Evolutionary conservation across 2,888 invertebrate species (phyloP).

Genomic region (Penaeus monodon): DNA sequence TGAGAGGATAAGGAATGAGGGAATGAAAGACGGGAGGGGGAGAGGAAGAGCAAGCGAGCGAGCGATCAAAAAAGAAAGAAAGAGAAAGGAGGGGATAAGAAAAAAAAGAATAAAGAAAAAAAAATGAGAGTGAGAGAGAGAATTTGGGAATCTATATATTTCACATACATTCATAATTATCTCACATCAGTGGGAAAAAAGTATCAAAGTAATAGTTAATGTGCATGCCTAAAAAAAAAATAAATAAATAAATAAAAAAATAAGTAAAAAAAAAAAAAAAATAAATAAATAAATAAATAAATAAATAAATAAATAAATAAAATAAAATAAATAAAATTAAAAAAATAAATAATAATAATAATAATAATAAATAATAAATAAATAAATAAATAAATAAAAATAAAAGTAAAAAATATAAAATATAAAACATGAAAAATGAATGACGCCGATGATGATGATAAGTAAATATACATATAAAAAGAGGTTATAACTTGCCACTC

Average conservation of each 20-base stretch:
- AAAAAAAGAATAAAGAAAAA: no score
- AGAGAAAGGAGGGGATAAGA: no score
- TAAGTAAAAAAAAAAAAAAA: background rate
- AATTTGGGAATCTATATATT: no score
- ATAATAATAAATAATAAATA: no score
- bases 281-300: background rate
- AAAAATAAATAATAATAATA: no score
- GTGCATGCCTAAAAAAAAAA: background rate
- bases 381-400: background rate
- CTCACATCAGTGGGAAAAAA: background rate
- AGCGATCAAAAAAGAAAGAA: no score
- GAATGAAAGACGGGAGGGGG: no score
- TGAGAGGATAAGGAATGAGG: no score
- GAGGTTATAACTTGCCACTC: constrained; percentile 21
- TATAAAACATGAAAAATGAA: background rate
- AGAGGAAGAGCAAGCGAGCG: no score
- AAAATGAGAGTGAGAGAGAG: no score
- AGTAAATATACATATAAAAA: background rate
- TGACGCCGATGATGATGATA: no score
- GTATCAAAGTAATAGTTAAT: background rate
- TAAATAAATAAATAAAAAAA: background rate
- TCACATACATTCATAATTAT: background rate
- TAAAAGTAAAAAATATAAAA: background rate
- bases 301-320: background rate
- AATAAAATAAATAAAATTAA: no score